Evolutionary conservation across 1,140 invertebrate species (phyloP).

Genomic region (Achroia grisella): DNA sequence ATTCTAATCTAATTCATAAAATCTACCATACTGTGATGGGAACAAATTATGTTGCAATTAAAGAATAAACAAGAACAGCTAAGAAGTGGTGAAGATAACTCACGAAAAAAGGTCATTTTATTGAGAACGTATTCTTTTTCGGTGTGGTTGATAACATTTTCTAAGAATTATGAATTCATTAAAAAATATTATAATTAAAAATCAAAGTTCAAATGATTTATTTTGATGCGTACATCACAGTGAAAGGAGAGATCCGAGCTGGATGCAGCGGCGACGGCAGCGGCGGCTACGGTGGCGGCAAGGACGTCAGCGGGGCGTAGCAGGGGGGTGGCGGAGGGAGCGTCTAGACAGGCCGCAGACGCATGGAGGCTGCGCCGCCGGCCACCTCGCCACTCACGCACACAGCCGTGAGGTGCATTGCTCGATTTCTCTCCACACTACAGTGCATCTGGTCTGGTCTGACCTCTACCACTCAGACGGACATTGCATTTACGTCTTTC

Average conservation of each 20-base stretch:
- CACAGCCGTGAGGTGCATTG: conserved; percentile 41
- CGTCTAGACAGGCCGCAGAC: conserved; percentile 71
- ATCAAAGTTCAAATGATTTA: no score
- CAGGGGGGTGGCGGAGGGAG: conserved; percentile 19
- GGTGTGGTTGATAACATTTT: no score
- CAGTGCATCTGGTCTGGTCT: conserved; percentile 18
- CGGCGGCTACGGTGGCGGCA: conserved; percentile 1
- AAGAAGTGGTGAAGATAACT: no score
- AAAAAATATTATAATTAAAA: no score
- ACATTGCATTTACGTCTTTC: conserved; percentile 23
- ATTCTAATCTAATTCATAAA: no score
- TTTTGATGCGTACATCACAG: conserved; percentile 7
- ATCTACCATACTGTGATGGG: no score
- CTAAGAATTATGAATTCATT: no score
- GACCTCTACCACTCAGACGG: conserved; percentile 41
- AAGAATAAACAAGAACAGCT: no score
- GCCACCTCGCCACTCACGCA: conserved; percentile 32
- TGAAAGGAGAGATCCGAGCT: conserved; percentile 29
- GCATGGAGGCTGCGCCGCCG: conserved; percentile 61
- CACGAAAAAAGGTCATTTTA: no score
- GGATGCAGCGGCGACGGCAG: conserved; percentile 16
- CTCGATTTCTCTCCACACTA: conserved; percentile 26
- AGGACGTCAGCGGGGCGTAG: conserved; percentile 9
- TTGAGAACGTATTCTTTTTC: no score
- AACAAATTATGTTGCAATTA: no score